Percentiles rank a stretch among this genome's conserved stretches.
phyloP scores from a whole-genome alignment of 2,888 invertebrate species.

The Octonoba sinensis region DNA sequence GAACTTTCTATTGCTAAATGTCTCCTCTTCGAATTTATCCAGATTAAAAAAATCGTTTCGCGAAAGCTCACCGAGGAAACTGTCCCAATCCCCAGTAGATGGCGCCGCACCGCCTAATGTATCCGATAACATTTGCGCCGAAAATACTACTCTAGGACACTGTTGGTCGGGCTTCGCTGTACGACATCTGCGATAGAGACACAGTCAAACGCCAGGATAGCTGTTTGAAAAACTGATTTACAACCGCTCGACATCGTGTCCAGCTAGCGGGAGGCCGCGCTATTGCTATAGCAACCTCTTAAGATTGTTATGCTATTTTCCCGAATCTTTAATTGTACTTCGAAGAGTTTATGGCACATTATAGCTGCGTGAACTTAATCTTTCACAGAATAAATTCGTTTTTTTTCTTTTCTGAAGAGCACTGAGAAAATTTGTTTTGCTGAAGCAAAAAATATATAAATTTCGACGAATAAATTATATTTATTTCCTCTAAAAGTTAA shows the following conservation, averaged over 20 bases:
- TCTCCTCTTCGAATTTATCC: too few relatives aligned
- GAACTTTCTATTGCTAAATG: too few relatives aligned
- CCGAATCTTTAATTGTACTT: slow-evolving; percentile 33
- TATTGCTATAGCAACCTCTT: slow-evolving; percentile 16
- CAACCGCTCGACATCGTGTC: slow-evolving; percentile 31
- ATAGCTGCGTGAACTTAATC: slow-evolving; percentile 6
- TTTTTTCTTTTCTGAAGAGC: too few relatives aligned
- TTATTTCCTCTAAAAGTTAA: too few relatives aligned
- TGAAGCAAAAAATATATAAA: too few relatives aligned
- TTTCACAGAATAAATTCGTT: too few relatives aligned
- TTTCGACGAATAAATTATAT: too few relatives aligned
- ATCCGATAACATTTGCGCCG: slow-evolving; percentile 43
- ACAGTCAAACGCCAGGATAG: slow-evolving; percentile 14
- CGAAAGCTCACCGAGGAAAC: background rate
- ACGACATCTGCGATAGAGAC: slow-evolving; percentile 31
- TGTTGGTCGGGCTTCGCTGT: slow-evolving; percentile 29
- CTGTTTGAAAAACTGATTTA: slow-evolving; percentile 54
- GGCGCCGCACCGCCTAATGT: slow-evolving; percentile 33
- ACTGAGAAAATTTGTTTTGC: too few relatives aligned
- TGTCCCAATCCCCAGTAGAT: slow-evolving; percentile 31
- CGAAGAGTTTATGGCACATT: slow-evolving; percentile 6
- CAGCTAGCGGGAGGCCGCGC: slow-evolving; percentile 16
- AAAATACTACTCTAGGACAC: slow-evolving; percentile 46
- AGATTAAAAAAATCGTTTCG: too few relatives aligned
- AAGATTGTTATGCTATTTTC: too few relatives aligned